Evolutionary conservation across 2,888 invertebrate genomes (phyloP), one percentile per base, ranked within the genome.

Genomic region (Erannis defoliaria): DNA sequence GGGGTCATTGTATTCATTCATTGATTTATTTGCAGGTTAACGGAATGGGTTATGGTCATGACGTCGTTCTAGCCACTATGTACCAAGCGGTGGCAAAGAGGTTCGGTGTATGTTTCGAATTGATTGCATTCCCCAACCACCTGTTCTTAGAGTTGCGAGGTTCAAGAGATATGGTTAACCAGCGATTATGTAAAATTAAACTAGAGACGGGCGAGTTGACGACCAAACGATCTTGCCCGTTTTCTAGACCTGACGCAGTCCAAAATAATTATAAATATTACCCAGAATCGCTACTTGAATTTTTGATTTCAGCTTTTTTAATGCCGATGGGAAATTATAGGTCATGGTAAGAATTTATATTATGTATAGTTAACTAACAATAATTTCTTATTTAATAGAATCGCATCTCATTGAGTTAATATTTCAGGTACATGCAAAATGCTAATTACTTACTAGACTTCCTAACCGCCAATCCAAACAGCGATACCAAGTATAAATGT

Each of bases 41-140:
- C 33, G 70, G 76, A 5, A 76, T 66, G 5, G 80, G 75, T 51
- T 74, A 74, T 60, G 85, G 86, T 0, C 78, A 83, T 62, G 57
- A 75, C 5, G 75, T 85, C 1, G 76, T 76, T 0, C 67, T 84
- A 1, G 84, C 81, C 5, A 75, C 81, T 1, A 75, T 89, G 31
- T 90, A 82, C 65, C 80, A 86, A 55, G 81, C 85, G 0, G 75
- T 90, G 1, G 88, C 89, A 1, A 75, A 72, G 37, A 72, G 73
- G n/a, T 85, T 85, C 56, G 88, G 85, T 8, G 76, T 88, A 0
- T 57, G 68, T 5, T 85, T 86, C 60, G 78, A 85, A 19, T 65
- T 92, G 31, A 74, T 87, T 0, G 80, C 81, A 1, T 89, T 89
- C 60, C 82, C 86, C 0, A 83, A 86, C 62, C 90, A 91, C 68